Evolutionary conservation across 2,797 vertebrate species (phyloP), one percentile per base, ranked within the genome.

Genomic region (Fundulus diaphanus): DNA sequence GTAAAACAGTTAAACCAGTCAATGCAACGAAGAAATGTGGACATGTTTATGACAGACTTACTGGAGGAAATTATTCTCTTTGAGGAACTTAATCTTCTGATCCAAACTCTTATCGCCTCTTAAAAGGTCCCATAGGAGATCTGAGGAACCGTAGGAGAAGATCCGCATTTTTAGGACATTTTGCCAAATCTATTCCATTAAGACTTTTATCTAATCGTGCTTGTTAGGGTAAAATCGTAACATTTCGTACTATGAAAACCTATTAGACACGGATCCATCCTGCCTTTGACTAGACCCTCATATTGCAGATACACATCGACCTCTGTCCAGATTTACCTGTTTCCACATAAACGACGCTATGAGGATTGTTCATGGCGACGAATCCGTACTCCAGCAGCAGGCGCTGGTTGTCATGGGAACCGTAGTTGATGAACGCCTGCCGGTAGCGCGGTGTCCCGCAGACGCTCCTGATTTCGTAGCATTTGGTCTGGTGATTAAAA

Each of bases 361-460:
- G 96, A 15, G 96, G 97, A 82, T 99, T 99, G 29, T 40, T 20
- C 33, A 22, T 0, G 12, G 95, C 92, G 22, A 97, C 87, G 72
- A 99, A 99, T 27, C 98, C 98, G 0, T 99, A 99, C 78, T 99
- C 97, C 12, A 99, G 85, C 76, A 99, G 90, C 85, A 99, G 95
- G 8, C 93, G 93, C 81, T 97, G 97, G 85, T 96, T 98, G 46
- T 98, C 98, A 31, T 99, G 97, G 80, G 95, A 96, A 7, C 97
- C 97, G 0, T 99, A 99, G 93, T 96, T 97, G 75, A 99, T 98
- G 83, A 97, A 97, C 3, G 95, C 96, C 91, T 99, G 96, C 72
- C 94, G 85, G 1, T 94, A 87, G 73, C 91, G 93, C 27, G 7
- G 89, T 8, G 93, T 96, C 16, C 77, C 81, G 0, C 88, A 88